Percentiles rank a stretch among this genome's conserved stretches.
Evolutionary conservation across 2,113 vertebrate species (phyloP).

Genomic region (Entomyzon cyanotis): DNA sequence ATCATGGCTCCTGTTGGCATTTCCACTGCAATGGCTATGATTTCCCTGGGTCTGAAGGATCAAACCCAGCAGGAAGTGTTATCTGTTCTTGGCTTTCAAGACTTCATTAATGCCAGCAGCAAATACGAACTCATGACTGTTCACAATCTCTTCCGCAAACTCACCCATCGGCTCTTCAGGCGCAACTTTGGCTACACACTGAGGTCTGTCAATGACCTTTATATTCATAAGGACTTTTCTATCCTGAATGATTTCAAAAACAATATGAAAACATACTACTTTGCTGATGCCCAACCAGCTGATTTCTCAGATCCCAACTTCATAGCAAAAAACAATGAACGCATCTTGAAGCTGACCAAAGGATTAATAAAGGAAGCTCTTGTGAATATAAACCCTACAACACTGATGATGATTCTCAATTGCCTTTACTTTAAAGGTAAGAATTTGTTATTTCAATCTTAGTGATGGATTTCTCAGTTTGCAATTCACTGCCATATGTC

Average conservation of each 20-base stretch:
- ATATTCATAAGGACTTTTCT: conserved; percentile 79
- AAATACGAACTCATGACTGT: conserved; percentile 88
- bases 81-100: conserved; percentile 81
- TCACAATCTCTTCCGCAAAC: conserved; percentile 94
- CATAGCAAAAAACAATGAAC: conserved; percentile 82
- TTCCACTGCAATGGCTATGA: conserved; percentile 94
- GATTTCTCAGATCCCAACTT: conserved; percentile 88
- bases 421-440: conserved; percentile 98
- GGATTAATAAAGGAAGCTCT: conserved; percentile 91
- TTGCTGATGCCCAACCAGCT: conserved; percentile 87
- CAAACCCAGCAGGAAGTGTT: conserved; percentile 84
- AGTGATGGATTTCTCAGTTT: neutral
- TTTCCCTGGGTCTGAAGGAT: conserved; percentile 84
- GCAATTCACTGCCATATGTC: neutral
- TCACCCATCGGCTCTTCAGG: conserved; percentile 93
- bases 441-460: neutral
- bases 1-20: conserved; percentile 93
- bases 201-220: conserved; percentile 89
- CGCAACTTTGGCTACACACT: conserved; percentile 94
- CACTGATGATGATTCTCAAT: conserved; percentile 92
- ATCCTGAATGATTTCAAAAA: conserved; percentile 80
- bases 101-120: conserved; percentile 90
- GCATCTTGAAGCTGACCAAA: conserved; percentile 90
- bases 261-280: conserved; percentile 86
- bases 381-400: conserved; percentile 82